Evolutionary conservation across 2,888 invertebrate genomes (phyloP).

Genomic region (Eubasilissa splendida): DNA sequence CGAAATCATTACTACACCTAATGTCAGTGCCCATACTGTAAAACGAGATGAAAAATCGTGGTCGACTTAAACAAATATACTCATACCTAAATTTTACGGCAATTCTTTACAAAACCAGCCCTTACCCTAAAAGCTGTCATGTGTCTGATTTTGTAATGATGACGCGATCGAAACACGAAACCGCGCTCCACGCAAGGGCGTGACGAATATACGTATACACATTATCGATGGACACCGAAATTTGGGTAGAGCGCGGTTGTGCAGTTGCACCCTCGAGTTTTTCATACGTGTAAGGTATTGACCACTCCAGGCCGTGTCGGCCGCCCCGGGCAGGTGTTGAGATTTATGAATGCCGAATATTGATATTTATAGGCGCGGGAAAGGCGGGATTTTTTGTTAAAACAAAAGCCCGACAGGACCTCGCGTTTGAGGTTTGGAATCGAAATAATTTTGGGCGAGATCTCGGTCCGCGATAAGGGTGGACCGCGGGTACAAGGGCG

Average conservation of each 20-base stretch:
- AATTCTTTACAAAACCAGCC: too few relatives aligned
- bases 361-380: conserved; percentile 58
- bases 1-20: background rate
- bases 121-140: background rate
- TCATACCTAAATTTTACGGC: too few relatives aligned
- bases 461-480: conserved; percentile 69
- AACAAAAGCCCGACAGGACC: conserved; percentile 53
- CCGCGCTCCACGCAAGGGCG: background rate
- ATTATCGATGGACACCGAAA: background rate
- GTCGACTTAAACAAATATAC: too few relatives aligned
- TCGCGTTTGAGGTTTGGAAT: conserved; percentile 68
- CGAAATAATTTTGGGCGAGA: conserved; percentile 74
- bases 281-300: conserved; percentile 47
- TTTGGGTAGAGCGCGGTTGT: background rate
- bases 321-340: conserved; percentile 54
- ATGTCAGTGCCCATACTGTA: background rate
- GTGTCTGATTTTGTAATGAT: conserved; percentile 20
- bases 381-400: conserved; percentile 55
- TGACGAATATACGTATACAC: background rate
- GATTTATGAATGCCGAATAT: conserved; percentile 58
- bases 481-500: conserved; percentile 3
- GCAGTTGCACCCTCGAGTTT: background rate
- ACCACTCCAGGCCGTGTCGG: conserved; percentile 45
- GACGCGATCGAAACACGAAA: background rate
- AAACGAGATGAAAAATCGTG: too few relatives aligned